phyloP scores from a whole-genome alignment of 2,797 vertebrate species.

The Carcharodon carcharias region DNA sequence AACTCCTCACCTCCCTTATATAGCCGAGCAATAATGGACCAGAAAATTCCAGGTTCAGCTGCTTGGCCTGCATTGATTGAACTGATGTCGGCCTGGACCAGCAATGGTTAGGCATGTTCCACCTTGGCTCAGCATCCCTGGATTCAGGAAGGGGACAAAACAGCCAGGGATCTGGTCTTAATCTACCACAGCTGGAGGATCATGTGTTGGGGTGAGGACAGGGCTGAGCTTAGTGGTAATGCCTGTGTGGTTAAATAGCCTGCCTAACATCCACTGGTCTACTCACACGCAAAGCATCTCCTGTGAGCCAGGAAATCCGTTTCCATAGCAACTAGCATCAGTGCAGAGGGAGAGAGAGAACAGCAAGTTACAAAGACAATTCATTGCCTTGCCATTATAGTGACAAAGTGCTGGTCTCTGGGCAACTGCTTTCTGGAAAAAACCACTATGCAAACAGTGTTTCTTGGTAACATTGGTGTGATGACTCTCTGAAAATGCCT shows the following conservation, averaged over 20 bases:
- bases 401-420: slow-evolving; percentile 14
- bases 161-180: background rate
- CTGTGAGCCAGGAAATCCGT: background rate
- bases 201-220: background rate
- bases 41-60: background rate
- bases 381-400: slow-evolving; percentile 2
- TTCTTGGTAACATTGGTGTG: background rate
- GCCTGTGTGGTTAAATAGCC: background rate
- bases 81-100: background rate
- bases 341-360: background rate
- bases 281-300: background rate
- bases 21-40: background rate
- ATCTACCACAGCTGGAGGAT: too few relatives aligned
- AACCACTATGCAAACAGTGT: background rate
- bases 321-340: slow-evolving; percentile 10
- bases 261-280: background rate
- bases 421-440: slow-evolving; percentile 20
- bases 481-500: background rate
- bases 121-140: background rate
- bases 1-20: background rate
- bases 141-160: background rate
- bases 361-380: slow-evolving; percentile 25
- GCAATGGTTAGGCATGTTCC: background rate
- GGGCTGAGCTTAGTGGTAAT: background rate
- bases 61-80: background rate